Percentiles rank a stretch among this genome's conserved stretches.
Evolutionary conservation across 2,888 invertebrate species (phyloP).

Genomic region (Cactoblastis cactorum): DNA sequence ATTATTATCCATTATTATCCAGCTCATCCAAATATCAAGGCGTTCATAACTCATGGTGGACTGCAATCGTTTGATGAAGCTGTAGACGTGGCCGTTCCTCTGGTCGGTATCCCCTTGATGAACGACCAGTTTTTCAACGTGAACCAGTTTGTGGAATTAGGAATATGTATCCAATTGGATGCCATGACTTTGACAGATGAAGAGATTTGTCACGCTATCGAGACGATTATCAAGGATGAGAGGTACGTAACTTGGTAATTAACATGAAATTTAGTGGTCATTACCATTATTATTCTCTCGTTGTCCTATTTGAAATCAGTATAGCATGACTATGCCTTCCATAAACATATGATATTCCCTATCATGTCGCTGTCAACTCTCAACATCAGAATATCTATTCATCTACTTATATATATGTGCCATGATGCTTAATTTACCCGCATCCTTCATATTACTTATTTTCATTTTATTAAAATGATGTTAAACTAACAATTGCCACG

Average conservation of each 20-base stretch:
- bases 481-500: too few relatives aligned
- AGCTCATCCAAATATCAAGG: conserved; percentile 25
- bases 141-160: conserved; percentile 21
- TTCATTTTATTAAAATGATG: too few relatives aligned
- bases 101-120: conserved; percentile 28
- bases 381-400: too few relatives aligned
- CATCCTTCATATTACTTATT: too few relatives aligned
- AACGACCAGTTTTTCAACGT: conserved; percentile 29
- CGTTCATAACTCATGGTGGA: conserved; percentile 32
- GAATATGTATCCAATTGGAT: conserved; percentile 19
- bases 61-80: conserved; percentile 35
- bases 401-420: too few relatives aligned
- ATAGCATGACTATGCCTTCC: too few relatives aligned
- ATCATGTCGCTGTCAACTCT: too few relatives aligned
- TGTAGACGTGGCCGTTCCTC: conserved; percentile 29
- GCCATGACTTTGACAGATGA: conserved; percentile 25
- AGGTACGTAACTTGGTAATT: conserved; percentile 23
- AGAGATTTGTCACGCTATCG: conserved; percentile 26
- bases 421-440: too few relatives aligned
- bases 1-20: not conserved
- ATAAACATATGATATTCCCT: too few relatives aligned
- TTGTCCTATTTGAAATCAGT: too few relatives aligned
- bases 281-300: too few relatives aligned
- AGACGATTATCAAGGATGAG: conserved; percentile 21
- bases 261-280: too few relatives aligned